phyloP scores from a whole-genome alignment of 2,888 invertebrate genomes.

The Saturnia pavonia region DNA sequence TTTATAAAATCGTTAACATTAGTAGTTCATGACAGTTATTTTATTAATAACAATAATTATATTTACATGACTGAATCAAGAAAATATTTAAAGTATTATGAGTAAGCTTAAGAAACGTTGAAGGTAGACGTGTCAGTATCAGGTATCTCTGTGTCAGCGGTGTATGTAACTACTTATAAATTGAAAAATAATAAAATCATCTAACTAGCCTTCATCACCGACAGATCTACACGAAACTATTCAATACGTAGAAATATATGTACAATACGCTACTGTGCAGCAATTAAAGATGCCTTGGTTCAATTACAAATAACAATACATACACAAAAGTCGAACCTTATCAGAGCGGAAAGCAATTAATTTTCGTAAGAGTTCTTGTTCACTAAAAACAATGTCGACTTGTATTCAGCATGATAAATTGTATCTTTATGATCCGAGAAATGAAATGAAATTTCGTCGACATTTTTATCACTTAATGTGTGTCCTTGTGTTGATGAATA shows the following conservation, averaged over 20 bases:
- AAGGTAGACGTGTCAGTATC: too few species aligned
- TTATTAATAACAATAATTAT: neutral
- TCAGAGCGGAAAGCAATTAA: neutral
- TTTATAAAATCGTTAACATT: neutral
- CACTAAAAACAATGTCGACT: neutral
- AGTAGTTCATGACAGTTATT: neutral
- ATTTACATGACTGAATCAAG: neutral
- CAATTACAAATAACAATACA: neutral
- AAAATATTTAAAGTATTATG: neutral
- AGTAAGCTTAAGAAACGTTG: neutral
- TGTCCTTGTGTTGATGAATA: neutral
- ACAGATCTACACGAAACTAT: neutral
- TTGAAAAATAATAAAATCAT: too few species aligned
- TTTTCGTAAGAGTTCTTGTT: neutral
- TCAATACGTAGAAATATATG: neutral
- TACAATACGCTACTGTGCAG: neutral
- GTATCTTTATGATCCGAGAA: neutral
- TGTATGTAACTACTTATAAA: too few species aligned
- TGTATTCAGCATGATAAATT: neutral
- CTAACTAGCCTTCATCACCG: too few species aligned
- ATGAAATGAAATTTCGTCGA: neutral
- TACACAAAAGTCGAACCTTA: neutral
- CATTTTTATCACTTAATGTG: neutral
- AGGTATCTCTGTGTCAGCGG: too few species aligned
- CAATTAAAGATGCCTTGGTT: neutral